Evolutionary conservation across 2,888 invertebrate genomes (phyloP), one percentile per base, ranked within the genome.

Genomic region (Andrena fulva): DNA sequence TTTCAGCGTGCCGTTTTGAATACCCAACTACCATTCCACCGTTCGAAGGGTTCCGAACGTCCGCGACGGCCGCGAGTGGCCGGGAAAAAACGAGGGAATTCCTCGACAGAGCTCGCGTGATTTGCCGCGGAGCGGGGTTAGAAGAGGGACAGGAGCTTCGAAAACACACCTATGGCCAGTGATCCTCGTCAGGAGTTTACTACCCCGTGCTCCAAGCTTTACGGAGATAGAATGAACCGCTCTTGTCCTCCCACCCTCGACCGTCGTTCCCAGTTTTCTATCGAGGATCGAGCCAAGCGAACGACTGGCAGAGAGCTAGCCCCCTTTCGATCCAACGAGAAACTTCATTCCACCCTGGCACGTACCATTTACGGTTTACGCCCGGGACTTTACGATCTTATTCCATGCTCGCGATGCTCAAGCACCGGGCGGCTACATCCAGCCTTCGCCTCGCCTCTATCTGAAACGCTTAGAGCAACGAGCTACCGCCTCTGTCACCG

Each of bases 311-410:
- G 48, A 48, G 35, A 24, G 50, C 33, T 50, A 42, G 42, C 42
- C 69, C 54, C 42, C 74, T 64, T 63, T 56, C 77, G 77, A 88
- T 87, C 77, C 82, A 66, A 86, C 82, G 75, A 56, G 64, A 54
- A 84, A 76, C 76, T 85, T 80, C 73, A 79, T 83, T 77, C 79
- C 64, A n/a, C 59, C 56, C 7, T 29, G 60, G 31, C 74, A 80
- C 74, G 70, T 80, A 78, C 62, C 78, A 70, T 80, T 85, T 79
- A 83, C 72, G 78, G 72, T 85, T 87, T 85, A 85, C 74, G 77
- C 52, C 29, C 72, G 69, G 31, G 52, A 86, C 64, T 86, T 86
- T 86, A 86, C 77, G 87, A 86, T 35, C 77, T 82, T 87, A 84
- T 69, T 74, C 68, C 54, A 70, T 42, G 68, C 78, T 35, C 56